Evolutionary conservation across 2,888 invertebrate species (phyloP).

Genomic region (Pollenia griseotomentosa): DNA sequence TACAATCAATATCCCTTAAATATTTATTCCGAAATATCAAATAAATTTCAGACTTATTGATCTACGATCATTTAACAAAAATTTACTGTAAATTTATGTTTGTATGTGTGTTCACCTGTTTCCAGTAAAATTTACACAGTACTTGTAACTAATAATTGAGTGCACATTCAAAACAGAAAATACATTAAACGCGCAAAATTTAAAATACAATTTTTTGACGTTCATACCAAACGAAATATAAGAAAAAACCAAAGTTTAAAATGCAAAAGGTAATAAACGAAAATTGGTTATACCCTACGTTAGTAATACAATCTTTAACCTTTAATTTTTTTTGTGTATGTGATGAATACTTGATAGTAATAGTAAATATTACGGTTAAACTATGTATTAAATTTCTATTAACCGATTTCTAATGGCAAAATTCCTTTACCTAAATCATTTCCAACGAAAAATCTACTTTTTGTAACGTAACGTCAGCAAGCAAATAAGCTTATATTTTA

Average conservation of each 20-base stretch:
- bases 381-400: no score
- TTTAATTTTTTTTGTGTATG: neutral
- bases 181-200: slow-evolving; percentile 31
- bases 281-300: neutral
- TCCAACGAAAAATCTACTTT: no score
- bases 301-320: neutral
- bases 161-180: neutral
- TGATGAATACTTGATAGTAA: no score
- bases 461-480: no score
- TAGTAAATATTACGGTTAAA: no score
- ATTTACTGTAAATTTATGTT: neutral
- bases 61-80: neutral
- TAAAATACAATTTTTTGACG: slow-evolving; percentile 9
- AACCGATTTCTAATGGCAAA: neutral
- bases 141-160: slow-evolving; percentile 21
- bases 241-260: neutral
- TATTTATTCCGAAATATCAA: no score
- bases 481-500: no score
- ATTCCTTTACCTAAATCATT: neutral
- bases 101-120: slow-evolving; percentile 37
- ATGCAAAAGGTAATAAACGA: neutral
- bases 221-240: neutral
- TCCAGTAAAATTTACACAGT: slow-evolving; percentile 8
- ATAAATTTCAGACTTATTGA: neutral
- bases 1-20: no score